Evolutionary conservation across 1,140 invertebrate species (phyloP).

Genomic region (Eulimnadia texana): DNA sequence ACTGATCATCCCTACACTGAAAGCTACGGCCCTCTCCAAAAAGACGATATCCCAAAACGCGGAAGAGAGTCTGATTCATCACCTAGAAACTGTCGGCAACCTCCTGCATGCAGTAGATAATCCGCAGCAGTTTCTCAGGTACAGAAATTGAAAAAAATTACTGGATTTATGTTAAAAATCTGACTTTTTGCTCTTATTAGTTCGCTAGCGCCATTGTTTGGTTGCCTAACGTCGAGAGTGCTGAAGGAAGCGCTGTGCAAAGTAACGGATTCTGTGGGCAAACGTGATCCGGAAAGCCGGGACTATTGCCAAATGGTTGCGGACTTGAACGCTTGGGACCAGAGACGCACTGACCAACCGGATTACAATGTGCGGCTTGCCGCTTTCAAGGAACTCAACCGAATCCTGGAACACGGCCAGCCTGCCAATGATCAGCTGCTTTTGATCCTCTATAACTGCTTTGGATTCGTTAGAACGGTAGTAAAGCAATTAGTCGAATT

Average conservation of each 20-base stretch:
- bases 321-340: conserved; percentile 73
- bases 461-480: conserved; percentile 52
- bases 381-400: conserved; percentile 48
- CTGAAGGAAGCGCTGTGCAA: conserved; percentile 26
- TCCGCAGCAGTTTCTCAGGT: conserved; percentile 46
- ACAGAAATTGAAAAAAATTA: conserved; percentile 19
- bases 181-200: conserved; percentile 20
- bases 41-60: background rate
- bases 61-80: conserved; percentile 44
- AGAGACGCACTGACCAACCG: conserved; percentile 74
- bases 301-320: conserved; percentile 36
- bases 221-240: conserved; percentile 21
- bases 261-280: conserved; percentile 23
- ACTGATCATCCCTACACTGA: conserved; percentile 58
- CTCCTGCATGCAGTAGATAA: conserved; percentile 49
- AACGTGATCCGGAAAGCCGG: conserved; percentile 26
- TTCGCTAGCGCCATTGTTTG: conserved; percentile 26
- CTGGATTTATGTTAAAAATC: conserved; percentile 18
- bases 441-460: conserved; percentile 65
- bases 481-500: conserved; percentile 15
- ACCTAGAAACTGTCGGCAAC: conserved; percentile 55
- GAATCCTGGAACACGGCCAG: conserved; percentile 36
- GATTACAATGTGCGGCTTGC: conserved; percentile 68
- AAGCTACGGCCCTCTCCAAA: conserved; percentile 30
- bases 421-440: conserved; percentile 49